Evolutionary conservation across 2,888 invertebrate genomes (phyloP), one percentile per base, ranked within the genome.

Genomic region (Diplazon laetatorius): DNA sequence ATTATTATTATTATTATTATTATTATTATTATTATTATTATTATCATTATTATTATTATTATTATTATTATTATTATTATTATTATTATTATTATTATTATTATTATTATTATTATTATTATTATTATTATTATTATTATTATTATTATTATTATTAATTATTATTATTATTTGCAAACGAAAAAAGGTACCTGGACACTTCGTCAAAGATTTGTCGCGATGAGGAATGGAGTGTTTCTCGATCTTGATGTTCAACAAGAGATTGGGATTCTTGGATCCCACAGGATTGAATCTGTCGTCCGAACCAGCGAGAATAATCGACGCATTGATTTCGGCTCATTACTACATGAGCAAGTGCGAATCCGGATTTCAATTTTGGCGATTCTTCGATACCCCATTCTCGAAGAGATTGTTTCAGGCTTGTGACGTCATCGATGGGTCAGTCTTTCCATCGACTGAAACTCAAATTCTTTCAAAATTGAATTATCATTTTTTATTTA

Each of bases 321-420:
- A 93, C 63, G 93, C 93, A 16, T 86, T 94, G 50, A 91, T 89
- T 37, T 92, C 92, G 20, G 94, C 94, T 0, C 93, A 93, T 1
- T 91, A 92, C 0, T 94, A 94, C 4, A 92, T 95, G 72, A 90
- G 92, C 55, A 92, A 92, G 79, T 94, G 94, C 84, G 95, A 95
- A 85, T 92, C 93, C 5, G 94, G 94, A 0, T 89, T 95, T 63
- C 94, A 94, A 71, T 86, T 94, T 20, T 95, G 95, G 95, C 93
- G 94, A 84, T 91, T 94, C 59, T 89, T 94, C 46, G 91, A 93
- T 14, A 95, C 95, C 0, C 94, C 94, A 0, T 91, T 93, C 12
- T 93, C 93, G 92, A 92, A 91, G 76, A 91, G 92, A 12, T 90
- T 95, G 12, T 93, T 93, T 46, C 92, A 92, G 80, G 91, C 94